Evolutionary conservation across 1,140 invertebrate genomes (phyloP).

Genomic region (Orius insidiosus): DNA sequence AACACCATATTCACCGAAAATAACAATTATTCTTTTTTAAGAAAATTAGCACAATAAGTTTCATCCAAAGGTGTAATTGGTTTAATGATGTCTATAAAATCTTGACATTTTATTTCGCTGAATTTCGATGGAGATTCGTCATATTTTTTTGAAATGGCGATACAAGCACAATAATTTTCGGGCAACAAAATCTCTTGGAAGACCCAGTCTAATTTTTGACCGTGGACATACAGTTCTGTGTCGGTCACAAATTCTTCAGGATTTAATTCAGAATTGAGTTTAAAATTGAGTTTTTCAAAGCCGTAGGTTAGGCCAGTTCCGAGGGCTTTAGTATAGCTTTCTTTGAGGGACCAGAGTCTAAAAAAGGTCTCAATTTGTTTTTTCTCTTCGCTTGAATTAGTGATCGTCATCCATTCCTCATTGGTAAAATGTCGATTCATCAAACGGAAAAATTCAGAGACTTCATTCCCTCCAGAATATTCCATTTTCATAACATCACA

Average conservation of each 20-base stretch:
- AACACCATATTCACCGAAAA: neutral
- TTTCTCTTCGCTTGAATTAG: conserved; percentile 27
- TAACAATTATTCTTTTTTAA: conserved; percentile 19
- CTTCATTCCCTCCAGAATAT: conserved; percentile 40
- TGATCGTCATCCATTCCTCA: conserved; percentile 64
- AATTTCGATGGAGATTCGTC: neutral
- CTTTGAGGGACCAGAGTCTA: conserved; percentile 86
- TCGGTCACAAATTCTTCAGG: conserved; percentile 34
- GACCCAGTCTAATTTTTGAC: conserved; percentile 42
- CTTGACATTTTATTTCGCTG: conserved; percentile 19
- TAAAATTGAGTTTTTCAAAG: conserved; percentile 58
- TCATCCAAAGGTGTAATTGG: conserved; percentile 19
- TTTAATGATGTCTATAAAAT: conserved; percentile 21
- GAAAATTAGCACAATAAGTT: conserved; percentile 19
- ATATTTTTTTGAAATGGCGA: conserved; percentile 35
- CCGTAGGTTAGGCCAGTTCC: conserved; percentile 69
- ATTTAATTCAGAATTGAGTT: conserved; percentile 34
- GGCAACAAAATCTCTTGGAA: conserved; percentile 82
- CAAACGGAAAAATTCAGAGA: conserved; percentile 63
- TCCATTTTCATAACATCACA: conserved; percentile 61
- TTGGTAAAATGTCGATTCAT: conserved; percentile 69
- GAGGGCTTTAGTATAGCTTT: conserved; percentile 83
- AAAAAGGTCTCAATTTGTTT: conserved; percentile 58
- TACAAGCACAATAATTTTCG: conserved; percentile 58
- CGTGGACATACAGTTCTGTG: conserved; percentile 49